Evolutionary conservation across 1,140 invertebrate species (phyloP), one percentile per base, ranked within the genome.

Genomic region (Conus ventricosus): DNA sequence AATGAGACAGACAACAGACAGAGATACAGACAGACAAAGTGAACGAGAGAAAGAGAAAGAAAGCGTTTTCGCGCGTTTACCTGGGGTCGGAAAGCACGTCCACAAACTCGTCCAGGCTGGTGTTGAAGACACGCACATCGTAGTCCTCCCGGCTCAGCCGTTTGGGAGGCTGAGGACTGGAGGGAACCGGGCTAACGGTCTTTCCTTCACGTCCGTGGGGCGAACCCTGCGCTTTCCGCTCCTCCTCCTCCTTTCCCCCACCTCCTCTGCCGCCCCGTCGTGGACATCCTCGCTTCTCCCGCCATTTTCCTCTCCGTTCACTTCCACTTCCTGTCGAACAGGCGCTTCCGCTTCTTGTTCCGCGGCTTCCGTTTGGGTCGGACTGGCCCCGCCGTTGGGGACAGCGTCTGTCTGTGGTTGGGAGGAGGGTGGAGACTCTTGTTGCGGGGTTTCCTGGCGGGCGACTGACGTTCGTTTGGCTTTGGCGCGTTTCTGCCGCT

Each of bases 91-190:
- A 88, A 80, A 92, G 90, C 17, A 90, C 55, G 57, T 91, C 90
- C 2, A 88, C 88, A 67, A 90, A 90, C 67, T 90, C 90, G 17
- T 88, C 71, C 76, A 92, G 90, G 13, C 87, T 91, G 53, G 88
- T 86, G 81, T 90, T 91, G 83, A 92, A 92, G 0, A 90, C 87
- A 10, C 87, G 84, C 10, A 90, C 91, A 25, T 90, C 88, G 76
- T 87, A 92, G 60, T 89, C 76, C 11, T 75, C 67, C 15, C 39
- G 5, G 78, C 81, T 85, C 89, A 90, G 67, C 75, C 82, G n/a
- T 10, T 1, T 8, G 60, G 39, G 39, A 13, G 51, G 84, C 6
- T 4, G 53, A 51, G 39, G 25, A 39, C 60, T 20, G 11, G 55
- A 4, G 53, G 20, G 63, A 7, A 78, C 67, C 81, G 86, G 55